These are phyloP conservation scores for Thereva unica DNA, from an alignment of 2,888 invertebrate species.

Conservation along the genomic window DNA sequence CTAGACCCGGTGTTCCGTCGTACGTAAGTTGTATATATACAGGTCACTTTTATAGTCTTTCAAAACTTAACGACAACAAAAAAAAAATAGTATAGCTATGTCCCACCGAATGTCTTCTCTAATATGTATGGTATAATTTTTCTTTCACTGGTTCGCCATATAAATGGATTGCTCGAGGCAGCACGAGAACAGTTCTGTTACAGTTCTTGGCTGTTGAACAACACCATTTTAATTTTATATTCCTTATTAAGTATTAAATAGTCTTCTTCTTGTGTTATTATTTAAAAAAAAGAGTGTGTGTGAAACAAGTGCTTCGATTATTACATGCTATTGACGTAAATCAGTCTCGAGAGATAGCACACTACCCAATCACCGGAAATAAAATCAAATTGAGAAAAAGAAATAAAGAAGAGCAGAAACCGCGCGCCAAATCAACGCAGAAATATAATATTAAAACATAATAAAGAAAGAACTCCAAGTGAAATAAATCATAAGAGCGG, in stretches of 20 bases:
- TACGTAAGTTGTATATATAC: too few species aligned
- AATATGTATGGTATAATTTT: too few species aligned
- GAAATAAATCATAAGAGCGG: neutral
- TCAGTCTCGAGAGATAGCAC: constrained; percentile 4
- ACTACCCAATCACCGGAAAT: constrained; percentile 32
- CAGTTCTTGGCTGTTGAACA: constrained; percentile 55
- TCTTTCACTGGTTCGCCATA: constrained; percentile 16
- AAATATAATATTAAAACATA: neutral
- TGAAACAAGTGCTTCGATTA: neutral
- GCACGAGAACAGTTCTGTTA: constrained; percentile 50
- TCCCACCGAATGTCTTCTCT: too few species aligned
- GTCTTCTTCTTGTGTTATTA: constrained; percentile 20
- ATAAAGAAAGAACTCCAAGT: neutral
- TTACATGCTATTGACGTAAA: neutral
- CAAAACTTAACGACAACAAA: too few species aligned
- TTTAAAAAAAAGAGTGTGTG: neutral
- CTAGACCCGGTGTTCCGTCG: too few species aligned
- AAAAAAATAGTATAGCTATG: too few species aligned
- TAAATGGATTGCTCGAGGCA: constrained; percentile 33
- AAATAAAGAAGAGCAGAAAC: constrained; percentile 22
- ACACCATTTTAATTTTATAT: constrained; percentile 44
- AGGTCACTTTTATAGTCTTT: too few species aligned
- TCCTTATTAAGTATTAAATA: constrained; percentile 17
- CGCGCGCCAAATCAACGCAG: neutral
- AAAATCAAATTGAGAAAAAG: constrained; percentile 23